Evolutionary conservation across 2,113 vertebrate genomes (phyloP).

Genomic region (Antigone vipio): DNA sequence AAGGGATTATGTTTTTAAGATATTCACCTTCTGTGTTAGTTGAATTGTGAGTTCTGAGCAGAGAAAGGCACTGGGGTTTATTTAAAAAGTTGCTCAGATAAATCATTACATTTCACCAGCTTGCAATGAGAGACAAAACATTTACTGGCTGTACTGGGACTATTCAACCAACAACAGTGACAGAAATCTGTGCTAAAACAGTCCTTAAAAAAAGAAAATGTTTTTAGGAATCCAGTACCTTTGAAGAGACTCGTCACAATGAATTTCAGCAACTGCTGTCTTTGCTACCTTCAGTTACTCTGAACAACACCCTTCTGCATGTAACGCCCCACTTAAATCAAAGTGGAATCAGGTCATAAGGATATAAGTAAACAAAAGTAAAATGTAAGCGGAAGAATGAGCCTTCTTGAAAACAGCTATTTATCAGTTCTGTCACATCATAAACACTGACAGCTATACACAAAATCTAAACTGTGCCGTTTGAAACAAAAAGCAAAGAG

Average conservation of each 20-base stretch:
- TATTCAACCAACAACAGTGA: not conserved
- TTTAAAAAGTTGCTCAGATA: not conserved
- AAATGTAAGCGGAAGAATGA: not conserved
- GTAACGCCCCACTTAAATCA: not conserved
- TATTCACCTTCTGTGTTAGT: not conserved
- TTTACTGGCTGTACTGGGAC: not conserved
- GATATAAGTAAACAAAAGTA: not conserved
- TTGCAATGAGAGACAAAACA: not conserved
- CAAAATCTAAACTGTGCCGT: not conserved
- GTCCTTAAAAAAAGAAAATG: not conserved
- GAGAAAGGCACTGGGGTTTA: not conserved
- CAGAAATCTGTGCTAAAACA: not conserved
- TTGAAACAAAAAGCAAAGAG: not conserved
- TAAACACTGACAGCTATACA: not conserved
- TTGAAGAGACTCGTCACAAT: not conserved
- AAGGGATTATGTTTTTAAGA: not conserved
- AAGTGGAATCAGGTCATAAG: not conserved
- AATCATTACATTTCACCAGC: not conserved
- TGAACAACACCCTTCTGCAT: not conserved
- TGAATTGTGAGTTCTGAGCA: not conserved
- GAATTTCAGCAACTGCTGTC: not conserved
- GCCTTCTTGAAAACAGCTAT: not conserved
- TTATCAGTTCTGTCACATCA: not conserved
- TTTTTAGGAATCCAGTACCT: not conserved
- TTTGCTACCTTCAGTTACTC: not conserved